A percentile compares a stretch with the other conserved stretches of the same genome.
These are phyloP conservation scores for Cataglyphis livida DNA, from an alignment of 2,888 invertebrate species.

Conservation along the genomic window DNA sequence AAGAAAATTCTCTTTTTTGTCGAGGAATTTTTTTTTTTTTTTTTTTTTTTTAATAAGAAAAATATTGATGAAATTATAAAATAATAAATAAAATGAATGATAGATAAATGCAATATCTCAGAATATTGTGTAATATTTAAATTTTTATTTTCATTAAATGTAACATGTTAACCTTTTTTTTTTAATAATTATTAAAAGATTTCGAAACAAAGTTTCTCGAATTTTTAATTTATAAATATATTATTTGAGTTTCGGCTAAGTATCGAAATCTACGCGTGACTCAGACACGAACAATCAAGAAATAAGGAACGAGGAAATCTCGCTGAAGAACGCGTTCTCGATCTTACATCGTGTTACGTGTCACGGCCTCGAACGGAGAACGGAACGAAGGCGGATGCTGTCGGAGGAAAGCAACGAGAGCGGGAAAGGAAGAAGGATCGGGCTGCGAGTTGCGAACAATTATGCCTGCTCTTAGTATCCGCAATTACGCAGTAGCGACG, in stretches of 20 bases:
- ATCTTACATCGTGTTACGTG: slow-evolving; percentile 58
- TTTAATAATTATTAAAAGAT: background rate
- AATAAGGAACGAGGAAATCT: slow-evolving; percentile 59
- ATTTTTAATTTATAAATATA: background rate
- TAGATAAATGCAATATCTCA: background rate
- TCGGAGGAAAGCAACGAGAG: slow-evolving; percentile 26
- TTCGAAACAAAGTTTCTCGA: background rate
- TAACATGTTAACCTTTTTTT: background rate
- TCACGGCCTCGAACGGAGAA: slow-evolving; percentile 48
- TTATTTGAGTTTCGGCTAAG: background rate
- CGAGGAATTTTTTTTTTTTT: background rate
- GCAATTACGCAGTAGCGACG: slow-evolving; percentile 75
- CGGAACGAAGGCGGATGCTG: slow-evolving; percentile 18
- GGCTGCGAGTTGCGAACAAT: slow-evolving; percentile 69
- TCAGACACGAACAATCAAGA: slow-evolving; percentile 14
- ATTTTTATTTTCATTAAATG: background rate
- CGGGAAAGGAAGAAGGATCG: slow-evolving; percentile 43
- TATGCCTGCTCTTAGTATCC: slow-evolving; percentile 75
- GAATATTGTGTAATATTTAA: background rate
- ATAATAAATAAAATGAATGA: background rate
- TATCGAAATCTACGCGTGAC: slow-evolving; percentile 27
- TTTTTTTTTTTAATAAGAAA: background rate
- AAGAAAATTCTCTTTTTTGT: background rate
- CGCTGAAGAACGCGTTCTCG: slow-evolving; percentile 56
- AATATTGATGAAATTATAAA: background rate